phyloP scores from a whole-genome alignment of 2,797 vertebrate species.

The Momotus momota region DNA sequence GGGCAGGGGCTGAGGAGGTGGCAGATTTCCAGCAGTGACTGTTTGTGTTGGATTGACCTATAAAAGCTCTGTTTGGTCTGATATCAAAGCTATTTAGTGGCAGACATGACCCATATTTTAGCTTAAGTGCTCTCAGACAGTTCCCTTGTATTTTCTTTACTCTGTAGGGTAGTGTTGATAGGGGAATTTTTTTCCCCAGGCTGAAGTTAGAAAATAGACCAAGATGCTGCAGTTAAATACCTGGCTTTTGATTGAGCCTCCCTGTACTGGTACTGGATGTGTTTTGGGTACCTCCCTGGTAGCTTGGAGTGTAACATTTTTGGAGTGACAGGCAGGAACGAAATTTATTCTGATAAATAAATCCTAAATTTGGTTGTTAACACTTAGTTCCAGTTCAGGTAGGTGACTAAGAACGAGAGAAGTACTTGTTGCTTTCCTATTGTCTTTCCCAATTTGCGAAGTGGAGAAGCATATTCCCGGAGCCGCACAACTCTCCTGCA shows the following conservation, averaged over 20 bases:
- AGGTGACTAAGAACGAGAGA: not conserved
- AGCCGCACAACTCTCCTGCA: fast-evolving
- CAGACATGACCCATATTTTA: not conserved
- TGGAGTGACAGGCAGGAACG: not conserved
- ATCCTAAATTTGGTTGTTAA: not conserved
- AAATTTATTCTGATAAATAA: not conserved
- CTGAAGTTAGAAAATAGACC: not conserved
- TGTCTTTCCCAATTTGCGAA: not conserved
- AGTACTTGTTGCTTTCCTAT: not conserved
- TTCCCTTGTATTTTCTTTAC: not conserved
- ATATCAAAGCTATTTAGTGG: not conserved
- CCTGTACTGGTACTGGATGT: fast-evolving
- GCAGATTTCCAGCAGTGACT: fast-evolving
- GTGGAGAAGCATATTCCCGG: not conserved
- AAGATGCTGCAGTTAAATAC: not conserved
- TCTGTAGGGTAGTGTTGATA: not conserved
- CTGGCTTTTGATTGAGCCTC: not conserved
- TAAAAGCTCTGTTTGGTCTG: not conserved
- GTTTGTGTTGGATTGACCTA: not conserved
- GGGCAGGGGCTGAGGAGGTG: not conserved
- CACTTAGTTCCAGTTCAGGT: not conserved
- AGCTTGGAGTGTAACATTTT: not conserved
- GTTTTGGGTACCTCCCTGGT: not conserved
- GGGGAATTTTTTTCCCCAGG: not conserved
- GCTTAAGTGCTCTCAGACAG: not conserved